Evolutionary conservation across 1,140 invertebrate genomes (phyloP), one percentile per base, ranked within the genome.

Genomic region (Drosophila pseudoananassae): DNA sequence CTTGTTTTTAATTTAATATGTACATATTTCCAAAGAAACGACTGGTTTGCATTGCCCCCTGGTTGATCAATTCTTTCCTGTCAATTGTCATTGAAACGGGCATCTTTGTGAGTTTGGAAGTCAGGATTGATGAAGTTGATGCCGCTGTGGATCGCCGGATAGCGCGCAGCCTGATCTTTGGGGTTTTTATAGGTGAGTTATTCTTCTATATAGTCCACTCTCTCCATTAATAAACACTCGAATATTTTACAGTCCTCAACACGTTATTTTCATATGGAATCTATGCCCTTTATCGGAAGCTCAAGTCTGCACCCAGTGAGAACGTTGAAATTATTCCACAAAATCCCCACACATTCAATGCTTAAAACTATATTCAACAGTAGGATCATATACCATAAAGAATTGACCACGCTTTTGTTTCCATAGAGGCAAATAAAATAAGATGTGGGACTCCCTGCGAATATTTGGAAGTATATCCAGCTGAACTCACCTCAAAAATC

Each of bases 401-500:
- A 29, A 33, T 31, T 59, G 40, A 38, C 54, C 29, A 58, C 36
- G 23, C 43, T 14, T 50, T 20, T 68, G 49, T 68, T 29, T 68
- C 66, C 14, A 17, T 46, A 68, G 45, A 54, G 23, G 40, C 23
- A 47, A 69, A 69, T 69, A 69, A 54, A 68, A 55, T 40, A 3
- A 29, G 27, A 20, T 29, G 23, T 17, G 33, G 14, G 25, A 61
- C 25, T 9, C 27, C 29, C 5, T 29, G 49, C 23, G 15, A 45
- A 17, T 15, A 20, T 45, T 15, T 45, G 7, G 15, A 45, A 40
- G 5, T 4, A n/a, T 6, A 14, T 14, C 36, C n/a, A 45, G 8
- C 27, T 0, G 2, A 56, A 88, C 76, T 92, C 91, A 98, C 97
- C 94, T 98, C 97, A 93, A 99, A 99, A 2, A 98, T 93, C 5